phyloP scores from a whole-genome alignment of 2,113 vertebrate genomes.

The Cnemophilus loriae region DNA sequence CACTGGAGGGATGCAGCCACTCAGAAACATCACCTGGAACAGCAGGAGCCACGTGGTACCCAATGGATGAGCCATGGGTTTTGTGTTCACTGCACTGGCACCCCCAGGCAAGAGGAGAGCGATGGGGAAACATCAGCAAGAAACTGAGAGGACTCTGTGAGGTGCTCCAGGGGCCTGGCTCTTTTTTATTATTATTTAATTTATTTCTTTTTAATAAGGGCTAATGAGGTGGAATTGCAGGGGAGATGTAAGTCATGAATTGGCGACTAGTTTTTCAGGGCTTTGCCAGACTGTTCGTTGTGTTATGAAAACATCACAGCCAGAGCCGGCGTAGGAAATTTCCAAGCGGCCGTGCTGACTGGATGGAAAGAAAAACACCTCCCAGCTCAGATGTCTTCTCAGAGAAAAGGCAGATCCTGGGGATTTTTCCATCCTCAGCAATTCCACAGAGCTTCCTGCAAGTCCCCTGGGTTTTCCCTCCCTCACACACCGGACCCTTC shows the following conservation, averaged over 20 bases:
- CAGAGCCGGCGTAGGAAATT: conserved; percentile 23
- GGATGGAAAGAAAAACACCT: conserved; percentile 59
- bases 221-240: conserved; percentile 21
- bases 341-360: conserved; percentile 44
- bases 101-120: rapidly evolving
- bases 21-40: background rate
- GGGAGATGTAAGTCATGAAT: conserved; percentile 54
- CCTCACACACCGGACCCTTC: background rate
- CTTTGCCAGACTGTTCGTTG: conserved; percentile 8
- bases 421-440: conserved; percentile 42
- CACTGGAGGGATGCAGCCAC: rapidly evolving
- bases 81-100: rapidly evolving
- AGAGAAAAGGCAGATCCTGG: conserved; percentile 36
- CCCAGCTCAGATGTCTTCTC: conserved; percentile 42
- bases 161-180: background rate
- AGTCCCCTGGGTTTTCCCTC: background rate
- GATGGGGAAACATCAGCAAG: background rate
- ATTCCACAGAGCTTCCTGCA: background rate
- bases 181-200: background rate
- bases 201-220: background rate
- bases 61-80: rapidly evolving
- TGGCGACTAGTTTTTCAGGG: conserved; percentile 5
- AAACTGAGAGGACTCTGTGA: background rate
- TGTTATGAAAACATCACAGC: conserved; percentile 52
- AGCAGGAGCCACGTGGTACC: background rate